A percentile compares a stretch with the other conserved stretches of the same genome.
Evolutionary conservation across 2,888 invertebrate genomes (phyloP).

Genomic region (Limnephilus rhombicus): DNA sequence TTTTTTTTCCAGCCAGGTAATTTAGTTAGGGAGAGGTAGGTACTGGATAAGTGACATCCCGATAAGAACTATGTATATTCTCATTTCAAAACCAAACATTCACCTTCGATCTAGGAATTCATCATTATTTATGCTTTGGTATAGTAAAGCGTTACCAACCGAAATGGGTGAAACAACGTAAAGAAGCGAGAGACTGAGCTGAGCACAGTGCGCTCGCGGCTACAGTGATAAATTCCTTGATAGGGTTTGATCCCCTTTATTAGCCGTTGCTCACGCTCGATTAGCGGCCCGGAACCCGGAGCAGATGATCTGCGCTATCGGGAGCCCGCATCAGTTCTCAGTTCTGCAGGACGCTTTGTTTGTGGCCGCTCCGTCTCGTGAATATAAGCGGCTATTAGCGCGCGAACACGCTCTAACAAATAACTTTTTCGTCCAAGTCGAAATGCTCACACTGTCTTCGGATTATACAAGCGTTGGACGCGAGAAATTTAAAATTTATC

Average conservation of each 20-base stretch:
- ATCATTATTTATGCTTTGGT: too few species aligned
- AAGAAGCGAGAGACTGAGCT: too few species aligned
- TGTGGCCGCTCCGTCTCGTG: conserved; percentile 21
- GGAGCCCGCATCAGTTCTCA: background rate
- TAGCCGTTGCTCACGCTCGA: conserved; percentile 32
- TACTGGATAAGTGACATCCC: too few species aligned
- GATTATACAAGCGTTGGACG: background rate
- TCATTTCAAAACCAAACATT: too few species aligned
- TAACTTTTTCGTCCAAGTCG: conserved; percentile 58
- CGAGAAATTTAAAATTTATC: background rate
- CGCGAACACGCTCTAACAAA: conserved; percentile 56
- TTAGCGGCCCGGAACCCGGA: background rate
- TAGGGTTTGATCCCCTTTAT: conserved; percentile 22
- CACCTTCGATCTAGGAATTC: too few species aligned
- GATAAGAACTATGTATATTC: too few species aligned
- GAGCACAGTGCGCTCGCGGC: too few species aligned
- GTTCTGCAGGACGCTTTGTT: conserved; percentile 26
- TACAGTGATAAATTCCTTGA: background rate
- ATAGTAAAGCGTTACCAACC: too few species aligned
- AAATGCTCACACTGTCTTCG: background rate
- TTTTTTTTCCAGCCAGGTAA: too few species aligned
- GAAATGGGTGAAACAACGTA: too few species aligned
- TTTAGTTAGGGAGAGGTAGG: too few species aligned
- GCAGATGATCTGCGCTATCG: conserved; percentile 29
- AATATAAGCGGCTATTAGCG: conserved; percentile 15